These are phyloP conservation scores for Pogonus chalceus DNA, from an alignment of 1,140 invertebrate species.

Conservation along the genomic window DNA sequence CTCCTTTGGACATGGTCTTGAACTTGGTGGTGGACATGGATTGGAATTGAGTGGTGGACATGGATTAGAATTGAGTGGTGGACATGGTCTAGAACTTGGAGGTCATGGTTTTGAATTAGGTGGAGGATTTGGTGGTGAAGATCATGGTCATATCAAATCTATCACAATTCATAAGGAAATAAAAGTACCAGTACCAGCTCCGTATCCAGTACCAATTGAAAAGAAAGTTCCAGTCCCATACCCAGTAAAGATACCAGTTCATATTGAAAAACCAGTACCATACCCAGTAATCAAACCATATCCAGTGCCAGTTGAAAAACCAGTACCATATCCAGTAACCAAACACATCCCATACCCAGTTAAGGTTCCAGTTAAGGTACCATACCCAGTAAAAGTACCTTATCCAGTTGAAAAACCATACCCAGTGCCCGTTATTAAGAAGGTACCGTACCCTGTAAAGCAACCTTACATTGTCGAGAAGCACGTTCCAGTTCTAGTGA, in stretches of 20 bases:
- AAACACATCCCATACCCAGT: slow-evolving; percentile 32
- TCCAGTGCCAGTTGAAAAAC: slow-evolving; percentile 33
- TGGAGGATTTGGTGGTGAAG: slow-evolving; percentile 11
- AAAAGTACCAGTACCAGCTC: slow-evolving; percentile 27
- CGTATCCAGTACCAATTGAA: slow-evolving; percentile 27
- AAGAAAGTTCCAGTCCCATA: slow-evolving; percentile 33
- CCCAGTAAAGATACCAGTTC: slow-evolving; percentile 41
- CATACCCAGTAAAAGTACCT: slow-evolving; percentile 13
- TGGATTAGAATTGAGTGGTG: slow-evolving; percentile 11
- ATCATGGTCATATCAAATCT: slow-evolving; percentile 18
- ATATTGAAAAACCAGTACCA: slow-evolving; percentile 29
- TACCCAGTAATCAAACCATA: slow-evolving; percentile 26
- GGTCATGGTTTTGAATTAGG: slow-evolving; percentile 10
- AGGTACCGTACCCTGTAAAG: slow-evolving; percentile 28
- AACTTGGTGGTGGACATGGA: background rate
- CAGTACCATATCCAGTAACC: slow-evolving; percentile 29
- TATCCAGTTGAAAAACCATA: slow-evolving; percentile 16
- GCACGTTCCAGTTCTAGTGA: slow-evolving; percentile 14
- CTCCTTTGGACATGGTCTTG: slow-evolving; percentile 17
- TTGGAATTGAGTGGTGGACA: slow-evolving; percentile 3
- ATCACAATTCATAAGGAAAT: slow-evolving; percentile 30
- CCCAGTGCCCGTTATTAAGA: slow-evolving; percentile 32
- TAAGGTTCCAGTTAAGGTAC: slow-evolving; percentile 31
- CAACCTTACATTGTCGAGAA: slow-evolving; percentile 18
- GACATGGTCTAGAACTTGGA: slow-evolving; percentile 11